phyloP scores from a whole-genome alignment of 2,113 vertebrate species.

The Lathamus discolor region DNA sequence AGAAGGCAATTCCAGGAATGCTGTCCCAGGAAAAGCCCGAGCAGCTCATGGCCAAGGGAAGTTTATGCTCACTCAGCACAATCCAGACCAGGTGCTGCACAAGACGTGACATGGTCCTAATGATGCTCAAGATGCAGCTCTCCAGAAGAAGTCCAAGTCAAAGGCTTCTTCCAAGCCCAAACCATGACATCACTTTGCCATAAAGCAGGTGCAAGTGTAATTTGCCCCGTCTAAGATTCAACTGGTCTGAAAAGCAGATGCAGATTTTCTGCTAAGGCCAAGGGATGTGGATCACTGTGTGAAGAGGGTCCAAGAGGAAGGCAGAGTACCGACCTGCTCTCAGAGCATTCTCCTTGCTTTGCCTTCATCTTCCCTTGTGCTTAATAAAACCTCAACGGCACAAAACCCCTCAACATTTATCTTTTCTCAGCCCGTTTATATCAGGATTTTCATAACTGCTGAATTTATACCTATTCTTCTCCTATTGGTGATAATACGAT shows the following conservation, averaged over 20 bases:
- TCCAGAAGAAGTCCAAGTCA: constrained; percentile 6
- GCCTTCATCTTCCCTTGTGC: neutral
- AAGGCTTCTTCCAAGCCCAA: constrained; percentile 9
- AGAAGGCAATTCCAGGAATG: constrained; percentile 66
- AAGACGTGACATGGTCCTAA: neutral
- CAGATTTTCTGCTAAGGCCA: neutral
- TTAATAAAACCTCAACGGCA: neutral
- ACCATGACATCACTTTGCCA: neutral
- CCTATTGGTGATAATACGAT: neutral
- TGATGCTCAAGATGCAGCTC: constrained; percentile 27
- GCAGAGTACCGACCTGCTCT: neutral
- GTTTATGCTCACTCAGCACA: neutral
- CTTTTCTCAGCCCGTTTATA: neutral
- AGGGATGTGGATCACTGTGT: accelerated
- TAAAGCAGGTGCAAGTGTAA: neutral
- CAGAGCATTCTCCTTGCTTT: neutral
- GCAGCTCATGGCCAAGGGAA: neutral
- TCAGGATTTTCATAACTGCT: neutral
- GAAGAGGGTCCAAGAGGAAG: neutral
- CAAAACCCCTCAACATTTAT: neutral
- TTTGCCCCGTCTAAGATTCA: neutral
- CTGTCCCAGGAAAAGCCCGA: constrained; percentile 13
- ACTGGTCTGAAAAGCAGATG: neutral
- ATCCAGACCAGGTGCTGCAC: constrained; percentile 37
- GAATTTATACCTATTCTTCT: neutral